Evolutionary conservation across 2,888 invertebrate genomes (phyloP).

Genomic region (Clivina fossor): DNA sequence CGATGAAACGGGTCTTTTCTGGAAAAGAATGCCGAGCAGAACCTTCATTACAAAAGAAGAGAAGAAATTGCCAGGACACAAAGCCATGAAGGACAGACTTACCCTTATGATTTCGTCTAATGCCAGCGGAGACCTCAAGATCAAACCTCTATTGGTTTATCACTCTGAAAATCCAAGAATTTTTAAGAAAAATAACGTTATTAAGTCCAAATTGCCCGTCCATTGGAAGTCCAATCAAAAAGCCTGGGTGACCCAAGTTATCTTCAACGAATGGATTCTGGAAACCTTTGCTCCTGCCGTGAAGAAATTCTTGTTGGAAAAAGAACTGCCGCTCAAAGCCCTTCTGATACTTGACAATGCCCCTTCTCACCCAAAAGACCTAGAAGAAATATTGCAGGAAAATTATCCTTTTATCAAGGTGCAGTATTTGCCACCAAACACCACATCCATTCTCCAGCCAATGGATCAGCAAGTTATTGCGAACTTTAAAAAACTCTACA

Average conservation of each 20-base stretch:
- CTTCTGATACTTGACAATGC: constrained; percentile 17
- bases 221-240: constrained; percentile 27
- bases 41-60: constrained; percentile 15
- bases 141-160: constrained; percentile 25
- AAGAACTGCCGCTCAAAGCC: background rate
- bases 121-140: constrained; percentile 28
- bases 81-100: constrained; percentile 31
- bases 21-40: constrained; percentile 20
- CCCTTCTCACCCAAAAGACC: constrained; percentile 29
- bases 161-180: constrained; percentile 28
- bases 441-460: constrained; percentile 42
- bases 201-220: constrained; percentile 22
- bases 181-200: constrained; percentile 23
- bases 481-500: constrained; percentile 35
- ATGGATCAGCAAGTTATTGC: constrained; percentile 43
- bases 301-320: constrained; percentile 33
- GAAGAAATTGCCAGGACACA: constrained; percentile 30
- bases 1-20: constrained; percentile 17
- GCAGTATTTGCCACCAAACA: constrained; percentile 20
- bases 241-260: constrained; percentile 33
- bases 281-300: constrained; percentile 30
- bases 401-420: constrained; percentile 34
- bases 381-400: constrained; percentile 34
- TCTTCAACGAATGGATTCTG: constrained; percentile 35
- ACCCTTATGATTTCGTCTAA: constrained; percentile 30